Base-by-base conservation (phyloP, 2,113 vertebrate genomes). In the Burhinus oedicnemus region DNA sequence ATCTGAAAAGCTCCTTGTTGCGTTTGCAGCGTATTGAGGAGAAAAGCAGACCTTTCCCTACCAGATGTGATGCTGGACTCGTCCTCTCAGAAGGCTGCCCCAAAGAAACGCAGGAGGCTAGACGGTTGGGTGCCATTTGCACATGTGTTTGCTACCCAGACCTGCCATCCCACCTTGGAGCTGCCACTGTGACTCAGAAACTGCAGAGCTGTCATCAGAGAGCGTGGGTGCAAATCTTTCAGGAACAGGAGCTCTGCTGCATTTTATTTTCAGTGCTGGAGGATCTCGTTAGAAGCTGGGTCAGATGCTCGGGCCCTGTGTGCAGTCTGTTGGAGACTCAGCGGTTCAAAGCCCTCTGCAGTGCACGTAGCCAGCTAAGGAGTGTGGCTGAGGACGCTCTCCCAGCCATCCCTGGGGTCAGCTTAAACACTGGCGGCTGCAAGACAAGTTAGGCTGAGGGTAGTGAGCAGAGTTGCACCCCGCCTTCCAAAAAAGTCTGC, bases 131-230 rank as follows among this genome's bases (percentile, higher is more conserved):
- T 54, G 49, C 64, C 15, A 3, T 30, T 47, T 5, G 0, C 49
- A 6, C 38, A 0, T 9, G 20, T 1, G 3, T 57, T 90, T 32
- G 38, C 47, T 42, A 1, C 64, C n/a, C 66, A 60, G 83, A 7
- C 14, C 61, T 32, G 66, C 62, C 16, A 0, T 25, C 5, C 4
- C 2, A 0, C 23, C n/a, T 0, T 1, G 2, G 66, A 75, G 78
- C 42, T 61, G 81, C 51, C 1, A 0, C 68, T 29, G 76, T 10
- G 2, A 10, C 71, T 44, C 18, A 2, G 6, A 42, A n/a, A 1
- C 74, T 4, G 0, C 9, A 2, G 77, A 66, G 68, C 64, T 60
- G 40, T 30, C 51, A 14, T 3, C 19, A 1, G 51, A 16, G 58
- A 36, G 57, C 0, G 1, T 34, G 54, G 79, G 60, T 62, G 71